These are phyloP conservation scores for Cecidostiba fungosa DNA, from an alignment of 2,888 invertebrate species.

Conservation along the genomic window DNA sequence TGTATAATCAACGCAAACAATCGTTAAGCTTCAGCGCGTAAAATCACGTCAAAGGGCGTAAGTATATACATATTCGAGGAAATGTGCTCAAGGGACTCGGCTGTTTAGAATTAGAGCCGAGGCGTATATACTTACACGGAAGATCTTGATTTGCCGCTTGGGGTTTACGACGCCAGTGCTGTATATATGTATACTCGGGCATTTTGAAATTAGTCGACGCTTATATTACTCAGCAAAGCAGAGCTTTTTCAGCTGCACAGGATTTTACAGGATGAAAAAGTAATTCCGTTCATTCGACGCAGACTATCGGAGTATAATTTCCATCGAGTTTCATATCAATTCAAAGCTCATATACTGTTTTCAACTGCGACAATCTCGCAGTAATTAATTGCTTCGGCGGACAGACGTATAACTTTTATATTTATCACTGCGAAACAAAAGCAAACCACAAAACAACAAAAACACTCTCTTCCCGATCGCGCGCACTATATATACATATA, in stretches of 20 bases:
- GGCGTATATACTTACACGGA: not conserved
- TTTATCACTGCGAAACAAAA: too few species aligned
- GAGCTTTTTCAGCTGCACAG: too few species aligned
- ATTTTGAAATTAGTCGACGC: slow-evolving; percentile 1
- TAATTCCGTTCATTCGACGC: too few species aligned
- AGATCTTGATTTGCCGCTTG: not conserved
- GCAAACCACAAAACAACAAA: not conserved
- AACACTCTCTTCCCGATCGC: not conserved
- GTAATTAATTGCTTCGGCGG: too few species aligned
- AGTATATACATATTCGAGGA: not conserved
- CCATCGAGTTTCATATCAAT: too few species aligned
- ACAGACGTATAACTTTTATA: too few species aligned
- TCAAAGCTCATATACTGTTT: too few species aligned
- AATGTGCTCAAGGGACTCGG: not conserved
- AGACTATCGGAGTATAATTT: too few species aligned
- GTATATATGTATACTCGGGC: not conserved
- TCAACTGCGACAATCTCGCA: too few species aligned
- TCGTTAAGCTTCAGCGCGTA: not conserved
- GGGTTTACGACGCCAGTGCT: not conserved
- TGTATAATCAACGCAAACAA: not conserved
- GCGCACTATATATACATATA: not conserved
- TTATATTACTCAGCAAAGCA: not conserved
- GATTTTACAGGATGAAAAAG: too few species aligned
- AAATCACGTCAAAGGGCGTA: not conserved
- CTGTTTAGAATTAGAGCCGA: not conserved